These are phyloP conservation scores for Byasa hedistus DNA, from an alignment of 2,888 invertebrate genomes.

Conservation along the genomic window DNA sequence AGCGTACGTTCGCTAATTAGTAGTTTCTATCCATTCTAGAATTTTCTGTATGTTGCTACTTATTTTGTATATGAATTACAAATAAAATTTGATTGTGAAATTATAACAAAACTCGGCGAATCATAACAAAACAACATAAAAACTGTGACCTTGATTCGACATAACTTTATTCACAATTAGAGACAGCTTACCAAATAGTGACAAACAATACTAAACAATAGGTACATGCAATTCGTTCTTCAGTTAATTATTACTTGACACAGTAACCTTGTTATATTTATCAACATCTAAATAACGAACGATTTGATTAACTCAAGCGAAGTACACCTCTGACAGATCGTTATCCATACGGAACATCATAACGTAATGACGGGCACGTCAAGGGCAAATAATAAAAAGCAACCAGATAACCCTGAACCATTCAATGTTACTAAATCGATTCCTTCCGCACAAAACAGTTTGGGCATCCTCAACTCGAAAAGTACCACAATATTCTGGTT, in stretches of 20 bases:
- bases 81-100: too few relatives aligned
- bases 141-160: too few relatives aligned
- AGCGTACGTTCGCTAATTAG: too few relatives aligned
- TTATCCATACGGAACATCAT: slow-evolving; percentile 27
- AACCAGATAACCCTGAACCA: slow-evolving; percentile 19
- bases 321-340: slow-evolving; percentile 14
- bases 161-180: too few relatives aligned
- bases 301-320: slow-evolving; percentile 20
- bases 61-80: too few relatives aligned
- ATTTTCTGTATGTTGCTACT: too few relatives aligned
- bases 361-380: slow-evolving; percentile 21
- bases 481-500: slow-evolving; percentile 63
- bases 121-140: too few relatives aligned
- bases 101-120: too few relatives aligned
- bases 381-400: slow-evolving; percentile 26
- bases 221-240: background rate
- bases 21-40: too few relatives aligned
- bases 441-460: slow-evolving; percentile 15
- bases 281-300: slow-evolving; percentile 4
- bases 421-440: slow-evolving; percentile 19
- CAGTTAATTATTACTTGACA: slow-evolving; percentile 1
- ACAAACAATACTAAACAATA: too few relatives aligned
- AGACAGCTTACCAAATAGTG: too few relatives aligned
- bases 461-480: slow-evolving; percentile 41
- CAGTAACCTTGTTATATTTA: slow-evolving; percentile 1